These are phyloP conservation scores for Amphiprion percula DNA, from an alignment of 2,113 vertebrate genomes.

Conservation along the genomic window DNA sequence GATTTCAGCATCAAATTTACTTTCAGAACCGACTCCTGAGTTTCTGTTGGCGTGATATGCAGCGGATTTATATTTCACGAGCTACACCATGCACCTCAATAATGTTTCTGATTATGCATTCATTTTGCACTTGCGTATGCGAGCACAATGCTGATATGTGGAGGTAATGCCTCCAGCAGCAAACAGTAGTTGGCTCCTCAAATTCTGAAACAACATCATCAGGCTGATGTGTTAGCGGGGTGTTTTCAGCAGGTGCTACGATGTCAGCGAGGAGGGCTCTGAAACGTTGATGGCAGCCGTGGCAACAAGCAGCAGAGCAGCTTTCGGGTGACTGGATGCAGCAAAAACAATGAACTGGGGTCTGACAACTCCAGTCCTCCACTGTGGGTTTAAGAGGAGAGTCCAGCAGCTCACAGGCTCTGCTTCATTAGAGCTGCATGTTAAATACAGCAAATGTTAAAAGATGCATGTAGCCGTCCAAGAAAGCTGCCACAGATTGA, in stretches of 20 bases:
- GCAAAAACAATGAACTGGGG: background rate
- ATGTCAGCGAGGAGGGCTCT: too few relatives aligned
- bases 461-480: background rate
- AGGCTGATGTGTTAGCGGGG: background rate
- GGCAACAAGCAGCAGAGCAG: too few relatives aligned
- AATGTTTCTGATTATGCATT: background rate
- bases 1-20: too few relatives aligned
- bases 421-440: background rate
- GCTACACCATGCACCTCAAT: background rate
- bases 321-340: too few relatives aligned
- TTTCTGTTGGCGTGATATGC: too few relatives aligned
- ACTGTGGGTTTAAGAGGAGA: background rate
- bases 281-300: too few relatives aligned
- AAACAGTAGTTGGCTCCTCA: background rate
- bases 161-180: background rate
- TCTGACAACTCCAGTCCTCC: background rate
- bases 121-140: background rate
- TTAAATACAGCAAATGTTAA: background rate
- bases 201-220: background rate
- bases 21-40: too few relatives aligned
- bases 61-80: background rate
- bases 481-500: background rate
- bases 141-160: background rate
- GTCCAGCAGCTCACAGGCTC: background rate
- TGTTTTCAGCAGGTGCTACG: too few relatives aligned